Evolutionary conservation across 2,888 invertebrate genomes (phyloP).

Genomic region (Agrotis clavis): DNA sequence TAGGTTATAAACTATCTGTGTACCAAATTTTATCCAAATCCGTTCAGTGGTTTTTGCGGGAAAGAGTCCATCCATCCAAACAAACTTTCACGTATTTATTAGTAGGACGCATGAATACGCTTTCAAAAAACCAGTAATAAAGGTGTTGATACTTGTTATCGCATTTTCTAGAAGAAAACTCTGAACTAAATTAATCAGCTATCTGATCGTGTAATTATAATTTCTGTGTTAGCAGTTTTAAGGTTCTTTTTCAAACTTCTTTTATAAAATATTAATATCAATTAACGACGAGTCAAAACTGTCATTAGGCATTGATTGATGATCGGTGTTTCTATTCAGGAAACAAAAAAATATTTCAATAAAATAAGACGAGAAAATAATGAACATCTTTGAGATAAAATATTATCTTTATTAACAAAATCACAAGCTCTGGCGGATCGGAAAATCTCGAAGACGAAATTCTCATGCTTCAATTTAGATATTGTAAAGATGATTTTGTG

Average conservation of each 20-base stretch:
- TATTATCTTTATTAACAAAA: neutral
- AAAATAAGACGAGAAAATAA: slow-evolving; percentile 17
- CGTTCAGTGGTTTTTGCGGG: too few relatives aligned
- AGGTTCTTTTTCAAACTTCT: neutral
- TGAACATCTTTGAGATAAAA: neutral
- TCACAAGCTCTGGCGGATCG: neutral
- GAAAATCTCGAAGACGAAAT: slow-evolving; percentile 3
- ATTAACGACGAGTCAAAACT: slow-evolving; percentile 11
- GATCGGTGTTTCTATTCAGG: neutral
- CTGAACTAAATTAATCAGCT: too few relatives aligned
- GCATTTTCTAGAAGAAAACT: too few relatives aligned
- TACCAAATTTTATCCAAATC: too few relatives aligned
- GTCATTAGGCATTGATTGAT: slow-evolving; percentile 26
- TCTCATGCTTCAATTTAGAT: neutral
- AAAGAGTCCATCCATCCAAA: too few relatives aligned
- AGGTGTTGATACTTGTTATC: too few relatives aligned
- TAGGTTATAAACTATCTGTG: too few relatives aligned
- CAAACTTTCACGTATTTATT: too few relatives aligned
- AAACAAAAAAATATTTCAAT: slow-evolving; percentile 12
- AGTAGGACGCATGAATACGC: too few relatives aligned
- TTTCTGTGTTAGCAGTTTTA: neutral
- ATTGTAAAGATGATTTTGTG: neutral
- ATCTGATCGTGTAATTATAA: neutral
- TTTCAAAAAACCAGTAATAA: too few relatives aligned
- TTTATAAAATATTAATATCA: slow-evolving; percentile 1